A percentile compares a stretch with the other conserved stretches of the same genome.
Evolutionary conservation across 2,888 invertebrate genomes (phyloP).

Genomic region (Lochmaea capreae): DNA sequence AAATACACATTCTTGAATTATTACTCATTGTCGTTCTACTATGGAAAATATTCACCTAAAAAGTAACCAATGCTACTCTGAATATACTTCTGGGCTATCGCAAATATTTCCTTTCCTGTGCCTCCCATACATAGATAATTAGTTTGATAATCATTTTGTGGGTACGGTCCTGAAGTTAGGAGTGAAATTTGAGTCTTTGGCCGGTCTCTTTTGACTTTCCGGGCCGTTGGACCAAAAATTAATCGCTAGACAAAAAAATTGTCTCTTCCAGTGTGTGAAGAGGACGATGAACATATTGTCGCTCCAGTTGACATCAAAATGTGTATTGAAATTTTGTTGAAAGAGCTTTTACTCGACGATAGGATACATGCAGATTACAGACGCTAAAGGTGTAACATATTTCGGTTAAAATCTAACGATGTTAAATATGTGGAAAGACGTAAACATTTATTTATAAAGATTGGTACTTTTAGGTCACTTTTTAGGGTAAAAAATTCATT

Average conservation of each 20-base stretch:
- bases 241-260: constrained; percentile 53
- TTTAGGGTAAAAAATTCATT: too few relatives aligned
- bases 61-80: too few relatives aligned
- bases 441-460: neutral
- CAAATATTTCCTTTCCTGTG: too few relatives aligned
- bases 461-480: neutral
- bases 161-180: constrained; percentile 18
- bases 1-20: too few relatives aligned
- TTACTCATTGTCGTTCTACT: too few relatives aligned
- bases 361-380: constrained; percentile 7
- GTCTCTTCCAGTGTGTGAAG: constrained; percentile 48
- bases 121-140: too few relatives aligned
- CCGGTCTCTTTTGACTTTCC: constrained; percentile 64
- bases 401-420: neutral
- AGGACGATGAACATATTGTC: constrained; percentile 51
- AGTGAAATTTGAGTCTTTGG: constrained; percentile 52
- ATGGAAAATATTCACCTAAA: too few relatives aligned
- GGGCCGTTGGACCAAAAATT: constrained; percentile 57
- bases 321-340: constrained; percentile 25
- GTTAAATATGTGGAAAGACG: neutral
- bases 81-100: too few relatives aligned
- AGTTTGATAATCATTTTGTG: neutral
- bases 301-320: constrained; percentile 40
- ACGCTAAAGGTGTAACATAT: constrained; percentile 7
- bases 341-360: constrained; percentile 11